These are phyloP conservation scores for Agrotis segetum DNA, from an alignment of 2,888 invertebrate species.

Conservation along the genomic window DNA sequence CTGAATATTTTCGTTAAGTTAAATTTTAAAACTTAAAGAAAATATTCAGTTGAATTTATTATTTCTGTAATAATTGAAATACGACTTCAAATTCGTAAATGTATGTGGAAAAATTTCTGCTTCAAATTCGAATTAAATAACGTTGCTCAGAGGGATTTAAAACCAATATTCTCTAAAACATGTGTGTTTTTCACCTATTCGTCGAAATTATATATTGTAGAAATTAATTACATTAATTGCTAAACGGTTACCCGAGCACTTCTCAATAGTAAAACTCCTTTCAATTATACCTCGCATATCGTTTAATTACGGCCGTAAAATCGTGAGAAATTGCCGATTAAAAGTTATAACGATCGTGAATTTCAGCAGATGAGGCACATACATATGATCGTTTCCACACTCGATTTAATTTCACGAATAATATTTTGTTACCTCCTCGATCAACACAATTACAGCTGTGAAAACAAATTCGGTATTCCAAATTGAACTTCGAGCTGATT, in stretches of 20 bases:
- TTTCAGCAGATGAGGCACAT: slow-evolving; percentile 39
- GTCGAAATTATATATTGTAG: background rate
- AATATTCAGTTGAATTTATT: too few relatives aligned
- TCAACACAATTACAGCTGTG: slow-evolving; percentile 14
- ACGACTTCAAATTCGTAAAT: background rate
- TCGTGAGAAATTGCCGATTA: slow-evolving; percentile 53
- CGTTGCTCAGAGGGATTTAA: background rate
- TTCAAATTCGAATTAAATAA: background rate
- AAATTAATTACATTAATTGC: slow-evolving; percentile 21
- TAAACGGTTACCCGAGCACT: slow-evolving; percentile 14
- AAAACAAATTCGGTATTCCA: slow-evolving; percentile 22
- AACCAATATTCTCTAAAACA: background rate
- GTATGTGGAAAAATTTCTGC: background rate
- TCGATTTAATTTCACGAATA: slow-evolving; percentile 42
- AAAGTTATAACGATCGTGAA: slow-evolving; percentile 64
- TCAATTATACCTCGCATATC: slow-evolving; percentile 41
- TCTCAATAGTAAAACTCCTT: slow-evolving; percentile 39
- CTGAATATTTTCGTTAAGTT: background rate
- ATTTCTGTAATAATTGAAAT: background rate
- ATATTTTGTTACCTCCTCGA: slow-evolving; percentile 27
- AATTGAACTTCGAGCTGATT: slow-evolving; percentile 9
- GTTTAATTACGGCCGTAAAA: slow-evolving; percentile 56
- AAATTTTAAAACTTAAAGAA: too few relatives aligned
- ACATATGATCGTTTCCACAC: slow-evolving; percentile 51
- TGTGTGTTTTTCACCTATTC: background rate